Evolutionary conservation across 2,797 vertebrate genomes (phyloP), one percentile per base, ranked within the genome.

Genomic region (Ptychadena robeensis): DNA sequence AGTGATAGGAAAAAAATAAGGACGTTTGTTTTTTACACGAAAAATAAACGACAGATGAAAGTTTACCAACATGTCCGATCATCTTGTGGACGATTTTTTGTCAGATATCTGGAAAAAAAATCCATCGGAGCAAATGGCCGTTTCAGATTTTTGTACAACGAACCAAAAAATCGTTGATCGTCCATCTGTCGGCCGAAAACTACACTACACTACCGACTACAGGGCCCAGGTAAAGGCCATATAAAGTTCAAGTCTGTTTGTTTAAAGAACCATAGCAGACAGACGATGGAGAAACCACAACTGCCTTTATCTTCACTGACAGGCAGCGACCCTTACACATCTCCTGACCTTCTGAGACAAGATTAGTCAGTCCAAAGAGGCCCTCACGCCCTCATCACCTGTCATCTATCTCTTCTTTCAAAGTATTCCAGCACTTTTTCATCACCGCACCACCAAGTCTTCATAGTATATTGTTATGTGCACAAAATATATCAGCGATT

Each of bases 201-300:
- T n/a, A n/a, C n/a, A n/a, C n/a, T n/a, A n/a, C n/a, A n/a, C n/a
- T n/a, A n/a, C n/a, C n/a, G 44, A 22, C 44, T 53, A 22, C 44
- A 53, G 1, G 18, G 18, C 44, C 10, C 31, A 74, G 72, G 72
- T 80, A 87, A 74, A 86, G 25, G 76, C 83, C 57, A 71, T 57
- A 38, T 70, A 88, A 87, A 88, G 88, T 86, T 85, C 85, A 86
- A 53, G 86, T 87, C 87, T 87, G 88, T 78, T 86, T 88, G 86
- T 88, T 84, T 90, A 89, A 87, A 87, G 83, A 88, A 90, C 86
- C 86, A 87, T 88, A 91, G 90, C 76, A 84, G 0, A 10, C 82
- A 84, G 89, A 87, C 88, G 77, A 74, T 37, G 44, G 70, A 79
- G 88, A 76, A 87, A 84, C 88, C 84, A 87, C 40, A 89, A 71